A percentile compares a stretch with the other conserved stretches of the same genome.
phyloP scores from a whole-genome alignment of 2,113 vertebrate species.

The Xyrauchen texanus region DNA sequence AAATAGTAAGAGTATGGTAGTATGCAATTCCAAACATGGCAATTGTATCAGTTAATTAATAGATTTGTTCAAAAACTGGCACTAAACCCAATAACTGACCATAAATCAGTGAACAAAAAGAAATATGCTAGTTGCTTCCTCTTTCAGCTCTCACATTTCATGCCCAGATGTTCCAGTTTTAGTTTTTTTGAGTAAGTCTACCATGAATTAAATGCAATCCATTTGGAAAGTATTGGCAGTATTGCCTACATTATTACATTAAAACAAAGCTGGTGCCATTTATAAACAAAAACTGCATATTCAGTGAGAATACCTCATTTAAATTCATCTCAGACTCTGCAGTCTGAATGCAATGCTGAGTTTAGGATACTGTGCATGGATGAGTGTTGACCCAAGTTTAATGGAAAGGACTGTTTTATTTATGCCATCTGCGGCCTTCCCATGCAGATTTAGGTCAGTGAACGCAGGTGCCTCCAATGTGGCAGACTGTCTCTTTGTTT shows the following conservation, averaged over 20 bases:
- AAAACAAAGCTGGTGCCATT: constrained; percentile 4
- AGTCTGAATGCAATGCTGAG: neutral
- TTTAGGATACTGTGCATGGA: constrained; percentile 1
- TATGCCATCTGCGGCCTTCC: constrained; percentile 31
- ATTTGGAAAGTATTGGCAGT: neutral
- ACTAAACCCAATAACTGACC: neutral
- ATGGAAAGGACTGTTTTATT: constrained; percentile 23
- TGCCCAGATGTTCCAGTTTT: neutral
- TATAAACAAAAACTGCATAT: constrained; percentile 8
- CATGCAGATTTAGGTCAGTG: constrained; percentile 50
- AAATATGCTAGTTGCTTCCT: neutral
- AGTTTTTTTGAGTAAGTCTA: neutral
- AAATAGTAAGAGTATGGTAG: no score
- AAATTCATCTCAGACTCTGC: neutral
- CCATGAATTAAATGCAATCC: neutral
- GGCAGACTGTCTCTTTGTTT: constrained; percentile 1
- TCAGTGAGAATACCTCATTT: neutral
- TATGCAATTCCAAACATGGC: no score
- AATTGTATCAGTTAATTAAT: no score
- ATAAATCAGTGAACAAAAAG: neutral
- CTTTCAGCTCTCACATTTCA: neutral
- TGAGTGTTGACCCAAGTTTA: constrained; percentile 9
- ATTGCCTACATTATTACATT: neutral
- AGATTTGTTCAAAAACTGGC: no score
- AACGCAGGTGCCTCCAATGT: constrained; percentile 32